Conservation (phyloP, 2,888 invertebrate genomes). For the Trichacis sp. region DNA sequence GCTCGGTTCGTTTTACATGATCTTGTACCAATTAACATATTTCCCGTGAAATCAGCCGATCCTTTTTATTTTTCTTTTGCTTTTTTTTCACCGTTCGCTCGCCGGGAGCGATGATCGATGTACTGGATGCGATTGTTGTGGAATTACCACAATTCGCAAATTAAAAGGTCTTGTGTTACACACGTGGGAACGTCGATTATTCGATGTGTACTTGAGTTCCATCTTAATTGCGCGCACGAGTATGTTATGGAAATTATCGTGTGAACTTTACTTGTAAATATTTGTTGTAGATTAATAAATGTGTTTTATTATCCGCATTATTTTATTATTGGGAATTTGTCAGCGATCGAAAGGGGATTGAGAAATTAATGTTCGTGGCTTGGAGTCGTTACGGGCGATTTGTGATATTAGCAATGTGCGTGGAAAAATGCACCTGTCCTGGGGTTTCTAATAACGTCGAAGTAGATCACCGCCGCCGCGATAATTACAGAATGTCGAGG, state of each 20-base stretch:
- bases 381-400: no score
- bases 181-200: conserved; percentile 1
- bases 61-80: no score
- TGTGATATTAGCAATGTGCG: background rate
- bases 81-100: no score
- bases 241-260: conserved; percentile 1
- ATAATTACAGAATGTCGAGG: conserved; percentile 25
- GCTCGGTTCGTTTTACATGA: background rate
- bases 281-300: conserved; percentile 5
- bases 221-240: background rate
- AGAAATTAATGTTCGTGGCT: no score
- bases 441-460: background rate
- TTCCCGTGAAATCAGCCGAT: background rate
- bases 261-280: conserved; percentile 4
- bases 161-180: background rate
- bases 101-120: background rate
- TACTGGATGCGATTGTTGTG: background rate
- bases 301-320: conserved; percentile 6
- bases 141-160: background rate
- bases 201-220: background rate
- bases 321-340: no score
- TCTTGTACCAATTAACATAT: background rate
- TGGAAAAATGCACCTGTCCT: background rate
- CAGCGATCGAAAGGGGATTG: no score
- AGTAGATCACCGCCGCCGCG: conserved; percentile 24